These are phyloP conservation scores for Limenitis camilla DNA, from an alignment of 2,888 invertebrate genomes.

Conservation along the genomic window DNA sequence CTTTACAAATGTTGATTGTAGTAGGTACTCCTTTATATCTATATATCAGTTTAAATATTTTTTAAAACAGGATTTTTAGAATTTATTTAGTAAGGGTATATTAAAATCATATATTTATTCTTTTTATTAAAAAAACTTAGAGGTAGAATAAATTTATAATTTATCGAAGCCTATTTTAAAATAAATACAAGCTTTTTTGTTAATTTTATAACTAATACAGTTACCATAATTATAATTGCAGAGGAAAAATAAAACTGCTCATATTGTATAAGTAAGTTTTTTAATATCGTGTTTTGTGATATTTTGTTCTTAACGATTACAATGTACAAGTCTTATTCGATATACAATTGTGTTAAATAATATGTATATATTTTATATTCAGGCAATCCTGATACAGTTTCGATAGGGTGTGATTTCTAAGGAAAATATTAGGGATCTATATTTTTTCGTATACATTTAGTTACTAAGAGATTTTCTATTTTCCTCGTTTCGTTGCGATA, in stretches of 20 bases:
- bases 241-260: conserved; percentile 26
- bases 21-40: too few species aligned
- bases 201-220: too few species aligned
- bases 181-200: too few species aligned
- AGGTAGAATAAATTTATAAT: too few species aligned
- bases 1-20: too few species aligned
- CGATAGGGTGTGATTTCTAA: conserved; percentile 41
- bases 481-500: conserved; percentile 51
- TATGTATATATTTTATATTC: conserved; percentile 50
- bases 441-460: conserved; percentile 63
- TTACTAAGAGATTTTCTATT: conserved; percentile 36
- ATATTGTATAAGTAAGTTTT: conserved; percentile 39
- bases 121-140: too few species aligned
- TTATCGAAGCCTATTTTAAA: too few species aligned
- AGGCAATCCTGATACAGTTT: conserved; percentile 46
- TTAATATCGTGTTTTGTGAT: conserved; percentile 63
- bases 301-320: conserved; percentile 62
- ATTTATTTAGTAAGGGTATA: too few species aligned
- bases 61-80: too few species aligned
- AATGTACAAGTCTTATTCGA: conserved; percentile 64
- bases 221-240: not conserved
- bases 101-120: too few species aligned
- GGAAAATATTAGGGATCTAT: conserved; percentile 35
- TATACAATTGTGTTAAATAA: conserved; percentile 59
- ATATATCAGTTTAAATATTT: too few species aligned